phyloP scores from a whole-genome alignment of 2,888 invertebrate genomes.

The Paralinhomoeus sp. region DNA sequence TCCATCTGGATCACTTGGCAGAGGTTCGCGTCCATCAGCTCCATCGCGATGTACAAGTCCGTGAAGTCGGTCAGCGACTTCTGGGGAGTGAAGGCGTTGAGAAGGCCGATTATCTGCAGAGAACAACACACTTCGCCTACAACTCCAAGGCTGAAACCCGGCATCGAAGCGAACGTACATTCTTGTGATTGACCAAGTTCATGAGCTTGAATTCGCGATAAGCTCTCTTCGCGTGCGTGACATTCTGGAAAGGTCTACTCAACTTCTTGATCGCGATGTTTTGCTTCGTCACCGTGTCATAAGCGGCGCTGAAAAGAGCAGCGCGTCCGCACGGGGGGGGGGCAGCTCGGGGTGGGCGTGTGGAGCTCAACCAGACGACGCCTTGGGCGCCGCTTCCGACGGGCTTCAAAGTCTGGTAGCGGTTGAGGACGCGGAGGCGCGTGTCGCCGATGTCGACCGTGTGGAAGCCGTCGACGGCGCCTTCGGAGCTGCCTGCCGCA shows the following conservation, averaged over 20 bases:
- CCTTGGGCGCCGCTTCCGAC: conserved; percentile 99
- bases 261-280: conserved; percentile 98
- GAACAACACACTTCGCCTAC: too few relatives aligned
- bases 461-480: neutral
- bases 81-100: conserved; percentile 98
- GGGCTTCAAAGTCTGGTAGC: conserved; percentile 90
- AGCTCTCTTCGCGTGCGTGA: conserved; percentile 95
- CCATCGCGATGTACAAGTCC: conserved; percentile 90
- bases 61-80: conserved; percentile 89
- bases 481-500: too few relatives aligned
- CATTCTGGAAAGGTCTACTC: conserved; percentile 97
- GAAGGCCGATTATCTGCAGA: conserved; percentile 61
- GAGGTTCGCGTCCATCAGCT: conserved; percentile 97
- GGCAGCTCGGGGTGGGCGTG: too few relatives aligned
- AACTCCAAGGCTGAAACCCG: too few relatives aligned
- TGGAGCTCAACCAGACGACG: conserved; percentile 99
- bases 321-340: too few relatives aligned
- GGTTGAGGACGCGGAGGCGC: conserved; percentile 83
- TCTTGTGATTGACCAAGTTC: conserved; percentile 99
- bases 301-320: conserved; percentile 88
- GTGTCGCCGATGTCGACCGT: conserved; percentile 58
- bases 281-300: conserved; percentile 65
- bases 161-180: too few relatives aligned
- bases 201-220: conserved; percentile 98
- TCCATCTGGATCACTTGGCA: conserved; percentile 99